Evolutionary conservation across 2,888 invertebrate genomes (phyloP).

Genomic region (Opisthograptis luteolata): DNA sequence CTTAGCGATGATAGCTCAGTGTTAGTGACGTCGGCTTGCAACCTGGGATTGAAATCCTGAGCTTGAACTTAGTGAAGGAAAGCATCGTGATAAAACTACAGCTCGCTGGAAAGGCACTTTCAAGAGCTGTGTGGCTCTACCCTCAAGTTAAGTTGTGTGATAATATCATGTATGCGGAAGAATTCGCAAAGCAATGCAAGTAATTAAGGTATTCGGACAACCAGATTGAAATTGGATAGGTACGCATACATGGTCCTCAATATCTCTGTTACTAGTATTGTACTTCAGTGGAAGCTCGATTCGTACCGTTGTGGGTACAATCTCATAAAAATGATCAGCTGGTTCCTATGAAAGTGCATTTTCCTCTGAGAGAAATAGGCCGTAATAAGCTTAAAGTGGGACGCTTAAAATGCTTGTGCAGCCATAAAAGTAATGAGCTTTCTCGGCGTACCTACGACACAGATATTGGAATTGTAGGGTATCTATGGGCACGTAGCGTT

Average conservation of each 20-base stretch:
- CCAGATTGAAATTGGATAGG: background rate
- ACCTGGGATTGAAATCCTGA: too few relatives aligned
- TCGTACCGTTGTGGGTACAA: background rate
- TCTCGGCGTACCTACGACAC: background rate
- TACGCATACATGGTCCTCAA: background rate
- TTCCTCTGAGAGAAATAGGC: constrained; percentile 1
- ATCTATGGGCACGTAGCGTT: background rate
- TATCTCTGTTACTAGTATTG: background rate
- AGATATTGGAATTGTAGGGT: background rate
- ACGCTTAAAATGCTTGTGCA: constrained; percentile 9
- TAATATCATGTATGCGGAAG: too few relatives aligned
- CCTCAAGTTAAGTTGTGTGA: too few relatives aligned
- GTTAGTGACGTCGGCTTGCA: too few relatives aligned
- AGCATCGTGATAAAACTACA: too few relatives aligned
- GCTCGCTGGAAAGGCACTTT: too few relatives aligned
- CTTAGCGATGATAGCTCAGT: too few relatives aligned
- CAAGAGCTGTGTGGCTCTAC: too few relatives aligned
- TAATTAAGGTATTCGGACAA: background rate
- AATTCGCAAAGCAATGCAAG: too few relatives aligned
- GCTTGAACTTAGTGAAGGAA: too few relatives aligned
- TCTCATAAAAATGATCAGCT: background rate
- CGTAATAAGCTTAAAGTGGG: constrained; percentile 7
- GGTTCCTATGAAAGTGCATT: constrained; percentile 5
- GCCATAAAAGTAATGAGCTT: constrained; percentile 16
- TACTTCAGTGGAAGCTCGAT: constrained; percentile 11